phyloP scores from a whole-genome alignment of 2,113 vertebrate species.

The Corythaixoides concolor region DNA sequence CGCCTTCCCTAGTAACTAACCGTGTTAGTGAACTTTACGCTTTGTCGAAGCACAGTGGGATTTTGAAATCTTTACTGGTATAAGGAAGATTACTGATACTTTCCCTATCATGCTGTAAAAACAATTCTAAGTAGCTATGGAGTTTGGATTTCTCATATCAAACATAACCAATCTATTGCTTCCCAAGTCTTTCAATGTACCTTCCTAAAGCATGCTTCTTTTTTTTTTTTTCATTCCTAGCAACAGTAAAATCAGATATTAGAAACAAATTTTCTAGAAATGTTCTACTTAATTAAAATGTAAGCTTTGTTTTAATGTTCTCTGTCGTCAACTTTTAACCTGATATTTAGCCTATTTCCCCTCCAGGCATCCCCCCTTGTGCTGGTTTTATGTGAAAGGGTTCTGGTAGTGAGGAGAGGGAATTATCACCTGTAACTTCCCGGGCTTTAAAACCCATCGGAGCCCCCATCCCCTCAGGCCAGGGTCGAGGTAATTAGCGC shows the following conservation, averaged over 20 bases:
- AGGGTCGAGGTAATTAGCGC: too few relatives aligned
- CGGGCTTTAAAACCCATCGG: too few relatives aligned
- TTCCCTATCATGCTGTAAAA: not conserved
- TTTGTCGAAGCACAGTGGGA: not conserved
- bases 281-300: not conserved
- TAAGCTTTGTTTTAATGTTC: not conserved
- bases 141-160: not conserved
- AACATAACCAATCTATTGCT: not conserved
- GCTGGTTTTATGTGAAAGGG: too few relatives aligned
- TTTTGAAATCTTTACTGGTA: not conserved
- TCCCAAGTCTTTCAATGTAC: not conserved
- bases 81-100: not conserved
- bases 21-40: not conserved
- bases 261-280: not conserved
- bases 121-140: not conserved
- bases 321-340: not conserved
- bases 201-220: not conserved
- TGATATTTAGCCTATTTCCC: fast-evolving
- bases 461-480: too few relatives aligned
- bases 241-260: not conserved
- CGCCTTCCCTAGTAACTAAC: not conserved
- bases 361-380: not conserved
- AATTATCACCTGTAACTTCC: too few relatives aligned
- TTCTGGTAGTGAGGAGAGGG: too few relatives aligned
- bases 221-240: not conserved